Evolutionary conservation across 2,888 invertebrate genomes (phyloP).

Genomic region (Meliscaeva auricollis): DNA sequence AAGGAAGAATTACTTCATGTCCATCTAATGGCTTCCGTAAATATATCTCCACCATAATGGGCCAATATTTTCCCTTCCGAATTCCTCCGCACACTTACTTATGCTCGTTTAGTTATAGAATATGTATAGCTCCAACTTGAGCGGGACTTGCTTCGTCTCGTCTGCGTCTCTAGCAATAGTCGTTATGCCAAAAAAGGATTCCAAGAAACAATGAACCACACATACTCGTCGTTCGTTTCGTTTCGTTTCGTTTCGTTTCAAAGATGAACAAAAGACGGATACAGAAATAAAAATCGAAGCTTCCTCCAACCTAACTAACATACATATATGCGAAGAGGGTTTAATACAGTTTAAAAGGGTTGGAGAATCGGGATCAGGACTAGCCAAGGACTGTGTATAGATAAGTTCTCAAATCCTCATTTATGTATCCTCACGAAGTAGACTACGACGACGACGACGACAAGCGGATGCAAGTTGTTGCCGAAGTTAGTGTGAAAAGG

Average conservation of each 20-base stretch:
- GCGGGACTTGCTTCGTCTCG: constrained; percentile 5
- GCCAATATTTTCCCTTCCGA: constrained; percentile 74
- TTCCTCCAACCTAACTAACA: constrained; percentile 45
- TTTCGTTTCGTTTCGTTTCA: not conserved
- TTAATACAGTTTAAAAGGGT: no score
- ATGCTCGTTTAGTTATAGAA: not conserved
- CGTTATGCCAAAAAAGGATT: constrained; percentile 41
- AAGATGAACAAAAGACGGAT: constrained; percentile 61
- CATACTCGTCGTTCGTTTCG: constrained; percentile 3
- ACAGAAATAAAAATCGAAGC: constrained; percentile 54
- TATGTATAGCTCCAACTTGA: not conserved
- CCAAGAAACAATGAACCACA: constrained; percentile 67
- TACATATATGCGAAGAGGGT: constrained; percentile 35
- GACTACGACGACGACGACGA: not conserved
- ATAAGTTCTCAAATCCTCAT: constrained; percentile 58
- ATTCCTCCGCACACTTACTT: constrained; percentile 41
- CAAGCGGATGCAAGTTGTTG: constrained; percentile 61
- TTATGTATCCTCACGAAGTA: constrained; percentile 48
- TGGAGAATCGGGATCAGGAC: not conserved
- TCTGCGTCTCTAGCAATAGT: constrained; percentile 20
- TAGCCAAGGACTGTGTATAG: not conserved
- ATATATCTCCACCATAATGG: constrained; percentile 75
- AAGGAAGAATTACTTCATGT: constrained; percentile 76
- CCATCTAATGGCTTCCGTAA: constrained; percentile 76
- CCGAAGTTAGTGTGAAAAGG: constrained; percentile 66